phyloP scores from a whole-genome alignment of 1,140 invertebrate species.

The Camponotus floridanus region DNA sequence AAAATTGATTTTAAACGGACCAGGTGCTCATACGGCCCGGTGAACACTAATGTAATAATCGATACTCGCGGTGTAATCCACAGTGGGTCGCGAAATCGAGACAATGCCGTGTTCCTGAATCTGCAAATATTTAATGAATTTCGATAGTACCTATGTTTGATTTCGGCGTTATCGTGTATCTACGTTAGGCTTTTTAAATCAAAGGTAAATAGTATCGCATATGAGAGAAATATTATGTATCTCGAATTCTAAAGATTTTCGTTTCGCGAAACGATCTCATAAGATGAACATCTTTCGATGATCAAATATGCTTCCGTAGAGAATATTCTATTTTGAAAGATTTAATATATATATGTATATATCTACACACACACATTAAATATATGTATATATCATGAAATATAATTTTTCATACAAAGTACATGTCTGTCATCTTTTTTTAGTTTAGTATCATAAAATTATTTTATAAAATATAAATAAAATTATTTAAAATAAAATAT shows the following conservation, averaged over 20 bases:
- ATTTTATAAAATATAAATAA: too few relatives aligned
- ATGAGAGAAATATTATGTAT: background rate
- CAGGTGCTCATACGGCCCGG: conserved; percentile 24
- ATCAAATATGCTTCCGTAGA: background rate
- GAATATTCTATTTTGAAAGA: background rate
- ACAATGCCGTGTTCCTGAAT: conserved; percentile 7
- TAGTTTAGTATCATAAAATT: too few relatives aligned
- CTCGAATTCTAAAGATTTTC: background rate
- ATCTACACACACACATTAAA: too few relatives aligned
- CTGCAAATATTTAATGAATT: conserved; percentile 62
- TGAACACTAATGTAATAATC: conserved; percentile 57
- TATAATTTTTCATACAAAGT: background rate
- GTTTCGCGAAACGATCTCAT: background rate
- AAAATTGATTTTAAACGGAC: conserved; percentile 53
- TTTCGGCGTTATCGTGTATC: background rate
- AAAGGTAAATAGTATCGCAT: background rate
- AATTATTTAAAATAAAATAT: too few relatives aligned
- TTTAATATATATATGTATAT: background rate
- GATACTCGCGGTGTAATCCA: conserved; percentile 41
- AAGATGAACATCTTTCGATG: background rate
- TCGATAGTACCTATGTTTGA: conserved; percentile 19
- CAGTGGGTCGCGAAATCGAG: conserved; percentile 31
- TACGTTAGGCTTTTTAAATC: conserved; percentile 29
- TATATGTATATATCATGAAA: background rate
- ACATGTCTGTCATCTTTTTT: background rate